A percentile compares a stretch with the other conserved stretches of the same genome.
Conservation (phyloP, 1,140 invertebrate genomes). For the Polyergus mexicanus region DNA sequence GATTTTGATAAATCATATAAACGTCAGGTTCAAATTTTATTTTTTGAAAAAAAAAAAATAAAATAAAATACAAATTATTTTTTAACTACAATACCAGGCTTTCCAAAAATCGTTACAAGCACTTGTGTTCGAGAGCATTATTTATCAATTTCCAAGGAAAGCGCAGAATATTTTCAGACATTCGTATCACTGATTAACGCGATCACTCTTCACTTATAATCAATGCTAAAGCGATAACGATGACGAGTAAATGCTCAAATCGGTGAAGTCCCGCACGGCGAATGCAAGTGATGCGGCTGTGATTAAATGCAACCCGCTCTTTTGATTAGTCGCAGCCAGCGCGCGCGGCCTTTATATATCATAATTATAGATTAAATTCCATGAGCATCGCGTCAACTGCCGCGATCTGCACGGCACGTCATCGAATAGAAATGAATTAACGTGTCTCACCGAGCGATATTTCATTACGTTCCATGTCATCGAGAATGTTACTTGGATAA, state of each 20-base stretch:
- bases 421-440: conserved; percentile 25
- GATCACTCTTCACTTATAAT: neutral
- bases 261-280: conserved; percentile 13
- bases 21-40: neutral
- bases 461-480: neutral
- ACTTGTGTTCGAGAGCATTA: no score
- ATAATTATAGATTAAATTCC: conserved; percentile 64
- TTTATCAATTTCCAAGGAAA: neutral
- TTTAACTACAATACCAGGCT: no score
- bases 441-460: neutral
- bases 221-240: neutral
- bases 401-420: conserved; percentile 4
- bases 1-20: neutral
- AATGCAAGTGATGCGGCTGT: conserved; percentile 13
- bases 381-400: conserved; percentile 50
- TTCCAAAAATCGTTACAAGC: no score
- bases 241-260: conserved; percentile 8
- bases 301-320: conserved; percentile 55
- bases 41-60: neutral
- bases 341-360: conserved; percentile 42
- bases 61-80: no score
- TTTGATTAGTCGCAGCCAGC: conserved; percentile 25
- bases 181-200: neutral
- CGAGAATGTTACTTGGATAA: neutral
- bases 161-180: neutral